Percentiles rank a stretch among this genome's conserved stretches.
These are phyloP conservation scores for Apotomis betuletana DNA, from an alignment of 2,888 invertebrate genomes.

Conservation along the genomic window DNA sequence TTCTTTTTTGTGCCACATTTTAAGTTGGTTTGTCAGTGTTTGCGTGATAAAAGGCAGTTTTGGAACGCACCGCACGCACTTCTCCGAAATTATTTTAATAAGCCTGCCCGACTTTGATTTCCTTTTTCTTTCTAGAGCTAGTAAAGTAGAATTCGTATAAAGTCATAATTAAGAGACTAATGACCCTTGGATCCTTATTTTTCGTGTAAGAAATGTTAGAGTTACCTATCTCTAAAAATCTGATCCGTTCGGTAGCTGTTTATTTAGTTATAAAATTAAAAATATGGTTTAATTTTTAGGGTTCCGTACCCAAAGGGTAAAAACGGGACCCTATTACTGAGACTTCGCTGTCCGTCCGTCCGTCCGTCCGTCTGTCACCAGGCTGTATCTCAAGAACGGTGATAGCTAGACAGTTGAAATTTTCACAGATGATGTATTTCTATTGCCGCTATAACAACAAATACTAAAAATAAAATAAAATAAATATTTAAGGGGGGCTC, in stretches of 20 bases:
- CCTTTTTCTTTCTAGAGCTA: slow-evolving; percentile 53
- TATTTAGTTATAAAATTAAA: background rate
- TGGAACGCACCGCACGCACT: slow-evolving; percentile 75
- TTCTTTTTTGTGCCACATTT: slow-evolving; percentile 49
- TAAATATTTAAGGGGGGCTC: too few species aligned
- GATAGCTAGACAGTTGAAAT: too few species aligned
- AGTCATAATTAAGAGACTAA: slow-evolving; percentile 34
- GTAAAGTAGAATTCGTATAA: slow-evolving; percentile 35
- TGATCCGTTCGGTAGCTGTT: background rate
- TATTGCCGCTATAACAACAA: too few species aligned
- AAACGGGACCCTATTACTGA: too few species aligned
- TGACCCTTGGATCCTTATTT: slow-evolving; percentile 6
- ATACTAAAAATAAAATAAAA: too few species aligned
- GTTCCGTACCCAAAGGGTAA: too few species aligned
- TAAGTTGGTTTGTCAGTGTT: slow-evolving; percentile 58
- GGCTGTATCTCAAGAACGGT: too few species aligned
- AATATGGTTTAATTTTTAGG: too few species aligned
- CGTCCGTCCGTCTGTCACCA: too few species aligned
- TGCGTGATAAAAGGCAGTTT: slow-evolving; percentile 73
- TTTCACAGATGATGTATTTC: too few species aligned
- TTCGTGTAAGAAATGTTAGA: background rate
- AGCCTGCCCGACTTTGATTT: slow-evolving; percentile 75
- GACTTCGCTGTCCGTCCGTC: too few species aligned
- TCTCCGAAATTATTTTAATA: slow-evolving; percentile 80
- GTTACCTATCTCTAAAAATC: background rate